phyloP scores from a whole-genome alignment of 2,797 vertebrate species.

The Macroramphosus scolopax region DNA sequence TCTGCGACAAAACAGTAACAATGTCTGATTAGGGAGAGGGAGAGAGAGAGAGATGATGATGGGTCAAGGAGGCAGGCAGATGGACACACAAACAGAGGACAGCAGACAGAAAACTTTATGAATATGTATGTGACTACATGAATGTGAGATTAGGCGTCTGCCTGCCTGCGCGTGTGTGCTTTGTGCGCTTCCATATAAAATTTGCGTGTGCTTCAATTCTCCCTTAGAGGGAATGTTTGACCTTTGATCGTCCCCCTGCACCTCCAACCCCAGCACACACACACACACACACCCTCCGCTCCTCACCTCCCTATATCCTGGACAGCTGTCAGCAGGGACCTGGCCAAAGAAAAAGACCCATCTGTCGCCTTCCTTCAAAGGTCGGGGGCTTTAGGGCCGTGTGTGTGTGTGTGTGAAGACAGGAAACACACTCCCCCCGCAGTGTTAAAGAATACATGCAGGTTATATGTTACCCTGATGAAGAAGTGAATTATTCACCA shows the following conservation, averaged over 20 bases:
- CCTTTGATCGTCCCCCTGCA: slow-evolving; percentile 50
- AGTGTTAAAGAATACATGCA: too few species aligned
- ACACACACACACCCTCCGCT: slow-evolving; percentile 8
- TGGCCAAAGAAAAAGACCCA: slow-evolving; percentile 73
- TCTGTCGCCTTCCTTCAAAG: slow-evolving; percentile 77
- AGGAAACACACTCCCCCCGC: too few species aligned
- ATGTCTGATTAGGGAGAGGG: slow-evolving; percentile 48
- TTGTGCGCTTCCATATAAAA: slow-evolving; percentile 37
- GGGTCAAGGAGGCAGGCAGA: slow-evolving; percentile 55
- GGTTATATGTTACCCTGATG: too few species aligned
- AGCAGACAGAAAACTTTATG: slow-evolving; percentile 43
- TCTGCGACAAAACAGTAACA: slow-evolving; percentile 45
- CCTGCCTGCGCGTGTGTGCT: slow-evolving; percentile 38
- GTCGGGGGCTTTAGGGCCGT: slow-evolving; percentile 42
- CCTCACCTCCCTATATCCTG: slow-evolving; percentile 49
- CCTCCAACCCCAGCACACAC: slow-evolving; percentile 7
- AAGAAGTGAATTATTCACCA: too few species aligned
- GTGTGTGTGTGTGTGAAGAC: slow-evolving; percentile 42
- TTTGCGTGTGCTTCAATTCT: slow-evolving; percentile 37
- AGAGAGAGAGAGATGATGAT: slow-evolving; percentile 13
- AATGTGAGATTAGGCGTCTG: slow-evolving; percentile 30
- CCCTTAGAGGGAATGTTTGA: slow-evolving; percentile 58
- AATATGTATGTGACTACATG: slow-evolving; percentile 60
- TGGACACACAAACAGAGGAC: slow-evolving; percentile 43
- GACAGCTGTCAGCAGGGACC: slow-evolving; percentile 75